A percentile compares a stretch with the other conserved stretches of the same genome.
Evolutionary conservation across 1,140 invertebrate species (phyloP).

Genomic region (Drosophila ogumai): DNA sequence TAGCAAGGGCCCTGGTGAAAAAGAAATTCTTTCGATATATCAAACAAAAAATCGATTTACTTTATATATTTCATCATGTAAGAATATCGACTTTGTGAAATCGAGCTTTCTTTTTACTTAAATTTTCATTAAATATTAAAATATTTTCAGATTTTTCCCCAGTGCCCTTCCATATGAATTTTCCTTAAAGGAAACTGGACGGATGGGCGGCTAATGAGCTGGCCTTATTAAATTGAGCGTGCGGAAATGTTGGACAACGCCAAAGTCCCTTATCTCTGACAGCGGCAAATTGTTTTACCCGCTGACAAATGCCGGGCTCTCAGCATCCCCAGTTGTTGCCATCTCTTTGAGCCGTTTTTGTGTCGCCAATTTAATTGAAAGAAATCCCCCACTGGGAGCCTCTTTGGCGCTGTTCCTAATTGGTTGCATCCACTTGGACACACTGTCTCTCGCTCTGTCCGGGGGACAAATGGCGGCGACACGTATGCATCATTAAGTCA

Average conservation of each 20-base stretch:
- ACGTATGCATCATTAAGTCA: slow-evolving; percentile 74
- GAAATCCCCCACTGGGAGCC: slow-evolving; percentile 36
- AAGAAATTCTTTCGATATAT: not conserved
- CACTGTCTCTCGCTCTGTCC: slow-evolving; percentile 12
- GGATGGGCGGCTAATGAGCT: slow-evolving; percentile 44
- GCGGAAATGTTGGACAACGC: slow-evolving; percentile 56
- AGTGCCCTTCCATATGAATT: slow-evolving; percentile 18
- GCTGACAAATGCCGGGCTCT: slow-evolving; percentile 38
- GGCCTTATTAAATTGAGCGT: slow-evolving; percentile 49
- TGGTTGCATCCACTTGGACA: slow-evolving; percentile 56
- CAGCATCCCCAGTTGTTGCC: not conserved
- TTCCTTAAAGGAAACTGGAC: not conserved
- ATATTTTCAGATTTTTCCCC: not conserved
- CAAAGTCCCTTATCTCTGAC: slow-evolving; percentile 42
- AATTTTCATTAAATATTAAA: not conserved
- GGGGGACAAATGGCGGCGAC: slow-evolving; percentile 60
- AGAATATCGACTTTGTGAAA: too few relatives aligned
- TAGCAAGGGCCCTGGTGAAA: too few relatives aligned
- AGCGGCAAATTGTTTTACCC: slow-evolving; percentile 51
- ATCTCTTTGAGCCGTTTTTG: slow-evolving; percentile 32
- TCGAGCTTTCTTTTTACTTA: not conserved
- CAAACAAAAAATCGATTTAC: too few relatives aligned
- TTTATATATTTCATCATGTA: too few relatives aligned
- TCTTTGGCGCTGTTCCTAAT: slow-evolving; percentile 73
- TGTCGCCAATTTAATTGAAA: slow-evolving; percentile 52